These are phyloP conservation scores for Habroteleia sp. DNA, from an alignment of 2,888 invertebrate species.

Conservation along the genomic window DNA sequence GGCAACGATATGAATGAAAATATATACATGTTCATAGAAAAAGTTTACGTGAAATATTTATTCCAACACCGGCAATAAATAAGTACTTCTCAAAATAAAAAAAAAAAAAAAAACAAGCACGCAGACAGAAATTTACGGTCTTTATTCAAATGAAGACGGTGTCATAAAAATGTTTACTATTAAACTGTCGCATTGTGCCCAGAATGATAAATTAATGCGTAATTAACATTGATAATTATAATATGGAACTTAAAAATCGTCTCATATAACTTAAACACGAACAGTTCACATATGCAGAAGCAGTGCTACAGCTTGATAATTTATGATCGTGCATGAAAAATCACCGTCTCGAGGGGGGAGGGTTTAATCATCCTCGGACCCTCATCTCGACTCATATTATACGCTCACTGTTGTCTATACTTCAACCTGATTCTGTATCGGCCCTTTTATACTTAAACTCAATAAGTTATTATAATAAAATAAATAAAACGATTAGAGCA, in stretches of 20 bases:
- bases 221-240: slow-evolving; percentile 81
- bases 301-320: slow-evolving; percentile 73
- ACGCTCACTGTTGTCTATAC: slow-evolving; percentile 60
- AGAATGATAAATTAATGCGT: slow-evolving; percentile 80
- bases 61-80: slow-evolving; percentile 5
- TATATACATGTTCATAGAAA: slow-evolving; percentile 3
- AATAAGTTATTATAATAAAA: slow-evolving; percentile 73
- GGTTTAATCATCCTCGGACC: slow-evolving; percentile 79
- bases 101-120: slow-evolving; percentile 3
- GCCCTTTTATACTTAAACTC: slow-evolving; percentile 65
- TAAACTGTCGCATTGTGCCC: slow-evolving; percentile 78
- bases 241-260: slow-evolving; percentile 77
- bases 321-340: slow-evolving; percentile 81
- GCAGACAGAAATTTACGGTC: slow-evolving; percentile 17
- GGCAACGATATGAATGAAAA: slow-evolving; percentile 3
- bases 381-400: slow-evolving; percentile 64
- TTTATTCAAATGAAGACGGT: slow-evolving; percentile 62
- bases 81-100: slow-evolving; percentile 18
- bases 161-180: slow-evolving; percentile 74
- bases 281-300: slow-evolving; percentile 74
- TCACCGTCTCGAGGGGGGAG: slow-evolving; percentile 77
- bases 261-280: slow-evolving; percentile 75
- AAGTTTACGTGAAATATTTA: slow-evolving; percentile 6
- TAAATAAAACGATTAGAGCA: too few relatives aligned
- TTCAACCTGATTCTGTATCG: slow-evolving; percentile 34